Evolutionary conservation across 2,113 vertebrate genomes (phyloP), one percentile per base, ranked within the genome.

Genomic region (Salvelinus sp.): DNA sequence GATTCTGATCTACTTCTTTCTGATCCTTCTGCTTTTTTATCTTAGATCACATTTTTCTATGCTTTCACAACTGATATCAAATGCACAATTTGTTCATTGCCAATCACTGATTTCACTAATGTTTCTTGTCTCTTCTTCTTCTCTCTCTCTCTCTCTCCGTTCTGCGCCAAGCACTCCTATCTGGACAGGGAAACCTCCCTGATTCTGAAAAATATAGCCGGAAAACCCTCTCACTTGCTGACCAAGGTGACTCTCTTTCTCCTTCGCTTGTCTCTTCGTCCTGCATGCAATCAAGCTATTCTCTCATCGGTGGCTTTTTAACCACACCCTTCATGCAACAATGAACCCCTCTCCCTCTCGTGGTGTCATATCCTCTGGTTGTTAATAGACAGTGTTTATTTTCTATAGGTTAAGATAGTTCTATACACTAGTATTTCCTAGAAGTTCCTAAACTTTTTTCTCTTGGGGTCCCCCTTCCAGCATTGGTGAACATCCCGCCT

Each of bases 151-250:
- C 38, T 50, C 70, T 80, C 69, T 81, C 68, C 72, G 12, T 68
- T 94, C 94, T 95, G 86, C 81, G 75, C 74, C 80, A 98, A 99
- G 98, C 98, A 98, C 94, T 97, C 97, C 92, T 99, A 99, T 96
- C 94, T 99, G 97, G 98, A 99, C 97, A 98, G 95, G 94, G 97
- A 99, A 96, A 99, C 98, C 86, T 99, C 97, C 94, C 95, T 97
- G 83, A 97, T 99, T 96, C 95, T 99, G 95, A 95, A 94, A 97
- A 99, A 96, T 96, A 99, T 99, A 94, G 97, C 98, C 93, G 98
- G 97, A 90, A 99, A 99, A 86, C 98, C 98, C 89, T 95, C 95
- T 92, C 96, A 99, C 93, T 96, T 99, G 95, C 97, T 99, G 96
- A 99, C 98, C 90, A 97, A 99, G 98, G 98, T 99, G 97, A 98